Evolutionary conservation across 2,888 invertebrate species (phyloP), one percentile per base, ranked within the genome.

Genomic region (Sisyra nigra): DNA sequence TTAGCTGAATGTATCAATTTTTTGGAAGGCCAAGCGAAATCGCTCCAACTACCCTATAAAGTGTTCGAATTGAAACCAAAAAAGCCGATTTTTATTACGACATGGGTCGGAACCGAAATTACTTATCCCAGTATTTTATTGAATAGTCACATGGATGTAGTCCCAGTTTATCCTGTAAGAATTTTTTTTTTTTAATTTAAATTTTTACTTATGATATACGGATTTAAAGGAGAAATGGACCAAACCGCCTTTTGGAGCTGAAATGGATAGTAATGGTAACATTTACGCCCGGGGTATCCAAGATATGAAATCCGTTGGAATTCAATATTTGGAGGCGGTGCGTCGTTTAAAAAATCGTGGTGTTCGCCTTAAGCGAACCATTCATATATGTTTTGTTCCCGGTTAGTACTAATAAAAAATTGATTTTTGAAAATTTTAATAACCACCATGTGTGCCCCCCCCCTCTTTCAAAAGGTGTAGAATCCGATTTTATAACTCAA

Each of bases 81-180:
- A 19, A 86, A 84, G 58, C 91, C 91, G 5, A 75, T 92, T 42
- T 76, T 87, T 2, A 65, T 92, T 18, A 65, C 96, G 57, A 85
- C 87, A 55, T 88, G 91, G 84, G 52, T 56, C 29, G 96, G 96
- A 30, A 71, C 65, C 1, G 71, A 86, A 29, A 80, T 83, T 1
- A 56, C 67, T 0, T 61, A 81, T 44, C 76, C 82, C 3, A 63
- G 84, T 1, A 68, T 97, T 46, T 58, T 96, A 49, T 69, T 97
- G 15, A 94, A 93, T 59, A 93, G 92, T 4, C 96, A 97, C 57
- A 94, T 89, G 76, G 96, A 97, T 59, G 96, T 97, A 2, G 96
- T 96, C 1, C 94, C 96, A 4, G 94, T 93, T 0, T 92, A 82
- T 57, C 74, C 78, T 48, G 89, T 91, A 65, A 72, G 69, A 56